phyloP scores from a whole-genome alignment of 2,797 vertebrate species.

The Cryptoblepharus egeriae region DNA sequence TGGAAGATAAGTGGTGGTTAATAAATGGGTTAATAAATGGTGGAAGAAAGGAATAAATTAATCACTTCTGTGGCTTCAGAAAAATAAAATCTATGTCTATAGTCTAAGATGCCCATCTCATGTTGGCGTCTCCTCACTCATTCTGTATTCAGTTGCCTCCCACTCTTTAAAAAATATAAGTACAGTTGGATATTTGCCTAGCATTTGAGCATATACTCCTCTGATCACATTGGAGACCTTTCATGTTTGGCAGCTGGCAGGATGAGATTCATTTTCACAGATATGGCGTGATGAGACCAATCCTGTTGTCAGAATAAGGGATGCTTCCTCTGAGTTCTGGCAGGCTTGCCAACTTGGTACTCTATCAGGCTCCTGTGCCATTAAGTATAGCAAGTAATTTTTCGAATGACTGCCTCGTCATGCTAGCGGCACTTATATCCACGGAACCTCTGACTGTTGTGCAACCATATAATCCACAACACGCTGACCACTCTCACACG shows the following conservation, averaged over 20 bases:
- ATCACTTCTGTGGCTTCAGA: background rate
- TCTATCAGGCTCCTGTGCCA: background rate
- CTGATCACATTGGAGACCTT: background rate
- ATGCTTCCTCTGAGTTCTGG: background rate
- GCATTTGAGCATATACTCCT: constrained; percentile 25
- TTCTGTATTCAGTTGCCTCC: constrained; percentile 8
- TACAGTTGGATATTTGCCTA: constrained; percentile 27
- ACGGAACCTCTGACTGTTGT: background rate
- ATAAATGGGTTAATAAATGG: background rate
- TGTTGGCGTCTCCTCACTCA: constrained; percentile 2
- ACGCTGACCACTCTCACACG: background rate
- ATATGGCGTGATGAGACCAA: background rate
- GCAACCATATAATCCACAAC: background rate
- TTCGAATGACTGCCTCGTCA: background rate
- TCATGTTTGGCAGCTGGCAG: background rate
- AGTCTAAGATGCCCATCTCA: constrained; percentile 2
- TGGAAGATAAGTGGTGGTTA: too few relatives aligned
- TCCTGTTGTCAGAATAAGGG: background rate
- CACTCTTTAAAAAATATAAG: background rate
- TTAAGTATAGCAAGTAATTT: background rate
- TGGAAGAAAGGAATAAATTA: background rate
- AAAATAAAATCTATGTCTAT: background rate
- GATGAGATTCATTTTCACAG: background rate
- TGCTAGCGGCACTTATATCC: background rate
- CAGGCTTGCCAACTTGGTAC: background rate